Evolutionary conservation across 1,140 invertebrate species (phyloP).

Genomic region (Calosoma granatense): DNA sequence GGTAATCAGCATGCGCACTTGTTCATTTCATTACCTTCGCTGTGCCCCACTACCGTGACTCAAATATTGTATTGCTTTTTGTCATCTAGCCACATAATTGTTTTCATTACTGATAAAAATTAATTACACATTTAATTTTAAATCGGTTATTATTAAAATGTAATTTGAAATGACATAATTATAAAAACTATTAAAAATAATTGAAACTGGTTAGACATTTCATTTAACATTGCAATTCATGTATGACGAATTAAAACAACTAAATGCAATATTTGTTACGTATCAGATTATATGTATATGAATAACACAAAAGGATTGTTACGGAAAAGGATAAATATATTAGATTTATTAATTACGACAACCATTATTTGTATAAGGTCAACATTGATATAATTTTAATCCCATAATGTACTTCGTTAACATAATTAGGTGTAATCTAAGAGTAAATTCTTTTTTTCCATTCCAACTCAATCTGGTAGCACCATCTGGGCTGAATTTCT

Average conservation of each 20-base stretch:
- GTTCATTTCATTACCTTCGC: not conserved
- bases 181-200: too few species aligned
- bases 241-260: too few species aligned
- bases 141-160: too few species aligned
- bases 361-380: not conserved
- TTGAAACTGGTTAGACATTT: too few species aligned
- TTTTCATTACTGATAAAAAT: too few species aligned
- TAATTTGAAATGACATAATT: too few species aligned
- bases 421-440: not conserved
- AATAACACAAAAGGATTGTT: too few species aligned
- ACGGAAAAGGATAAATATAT: not conserved
- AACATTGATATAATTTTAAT: constrained; percentile 5
- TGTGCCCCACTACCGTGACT: not conserved
- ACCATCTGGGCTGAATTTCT: not conserved
- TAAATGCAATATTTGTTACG: too few species aligned
- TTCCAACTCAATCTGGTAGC: constrained; percentile 2
- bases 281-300: too few species aligned
- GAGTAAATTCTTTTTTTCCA: not conserved
- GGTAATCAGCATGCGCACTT: not conserved
- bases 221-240: too few species aligned
- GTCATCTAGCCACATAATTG: too few species aligned
- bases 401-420: not conserved
- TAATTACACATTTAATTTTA: not conserved
- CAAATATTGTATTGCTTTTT: too few species aligned
- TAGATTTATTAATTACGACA: not conserved